A percentile compares a stretch with the other conserved stretches of the same genome.
Evolutionary conservation across 2,888 invertebrate genomes (phyloP).

Genomic region (Tridacna crocea): DNA sequence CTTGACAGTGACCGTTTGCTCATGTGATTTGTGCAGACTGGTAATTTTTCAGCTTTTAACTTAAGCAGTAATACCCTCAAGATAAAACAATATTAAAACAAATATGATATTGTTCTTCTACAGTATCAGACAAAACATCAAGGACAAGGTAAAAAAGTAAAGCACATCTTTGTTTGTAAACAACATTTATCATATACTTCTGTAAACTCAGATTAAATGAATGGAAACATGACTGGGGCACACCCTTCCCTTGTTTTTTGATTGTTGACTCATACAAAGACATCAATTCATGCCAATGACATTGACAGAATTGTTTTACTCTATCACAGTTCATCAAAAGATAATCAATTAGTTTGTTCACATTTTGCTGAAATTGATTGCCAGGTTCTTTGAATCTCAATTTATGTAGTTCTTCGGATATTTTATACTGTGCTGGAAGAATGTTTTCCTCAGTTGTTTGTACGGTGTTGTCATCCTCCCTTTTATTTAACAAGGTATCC

Average conservation of each 20-base stretch:
- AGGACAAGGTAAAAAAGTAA: background rate
- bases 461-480: no score
- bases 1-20: background rate
- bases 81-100: background rate
- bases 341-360: background rate
- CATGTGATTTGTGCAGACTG: background rate
- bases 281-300: background rate
- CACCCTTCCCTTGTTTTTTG: background rate
- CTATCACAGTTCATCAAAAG: background rate
- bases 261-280: background rate
- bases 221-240: background rate
- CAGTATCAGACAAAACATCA: background rate
- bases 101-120: background rate
- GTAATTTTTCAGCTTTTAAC: background rate
- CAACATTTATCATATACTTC: background rate
- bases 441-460: background rate
- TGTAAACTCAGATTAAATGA: background rate
- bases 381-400: background rate
- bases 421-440: background rate
- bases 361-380: background rate
- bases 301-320: background rate
- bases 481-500: no score
- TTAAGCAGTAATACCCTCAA: background rate
- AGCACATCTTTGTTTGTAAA: background rate
- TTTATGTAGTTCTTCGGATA: background rate